Evolutionary conservation across 2,113 vertebrate species (phyloP), one percentile per base, ranked within the genome.

Genomic region (Oncorhynchus keta): DNA sequence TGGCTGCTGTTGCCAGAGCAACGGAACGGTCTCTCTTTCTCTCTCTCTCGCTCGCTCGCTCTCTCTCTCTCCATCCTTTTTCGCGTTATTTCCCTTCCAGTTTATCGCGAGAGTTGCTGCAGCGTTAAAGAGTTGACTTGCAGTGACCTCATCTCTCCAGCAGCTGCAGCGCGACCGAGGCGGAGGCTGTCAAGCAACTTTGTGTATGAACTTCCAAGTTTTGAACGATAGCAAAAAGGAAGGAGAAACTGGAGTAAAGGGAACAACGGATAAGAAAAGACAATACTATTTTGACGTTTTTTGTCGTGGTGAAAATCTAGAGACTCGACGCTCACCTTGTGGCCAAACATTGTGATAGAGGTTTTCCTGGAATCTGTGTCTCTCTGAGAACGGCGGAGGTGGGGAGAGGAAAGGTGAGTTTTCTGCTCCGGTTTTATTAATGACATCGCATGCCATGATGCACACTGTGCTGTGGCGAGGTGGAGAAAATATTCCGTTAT

Each of bases 151-250:
- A 87, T 84, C 84, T 13, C 24, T 32, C 81, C 69, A 20, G 57
- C 69, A 26, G 70, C 75, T 48, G 61, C 73, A 35, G 79, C 76
- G 83, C 83, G 49, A 51, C 49, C 51, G 51, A 55, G 90, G 91
- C 87, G 90, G 89, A 84, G 89, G 32, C 32, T n/a, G 12, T 39
- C 79, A 87, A 67, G 88, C 80, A 94, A 86, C 93, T 91, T 94
- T 92, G 88, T 90, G 89, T 91, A 7, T 35, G 90, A 93, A 93
- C 90, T 94, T 93, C 86, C 87, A 86, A 91, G 91, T 55, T 86
- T 55, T 86, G 88, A 89, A 88, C 89, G 77, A 84, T 86, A 81
- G 80, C 73, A 5, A 55, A 55, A 55, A 51, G 16, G 72, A 51
- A 81, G 83, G 84, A 88, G 86, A 83, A 76, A 59, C 66, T 48